Base-by-base conservation (phyloP, 2,113 vertebrate species). In the Chroicocephalus ridibundus region DNA sequence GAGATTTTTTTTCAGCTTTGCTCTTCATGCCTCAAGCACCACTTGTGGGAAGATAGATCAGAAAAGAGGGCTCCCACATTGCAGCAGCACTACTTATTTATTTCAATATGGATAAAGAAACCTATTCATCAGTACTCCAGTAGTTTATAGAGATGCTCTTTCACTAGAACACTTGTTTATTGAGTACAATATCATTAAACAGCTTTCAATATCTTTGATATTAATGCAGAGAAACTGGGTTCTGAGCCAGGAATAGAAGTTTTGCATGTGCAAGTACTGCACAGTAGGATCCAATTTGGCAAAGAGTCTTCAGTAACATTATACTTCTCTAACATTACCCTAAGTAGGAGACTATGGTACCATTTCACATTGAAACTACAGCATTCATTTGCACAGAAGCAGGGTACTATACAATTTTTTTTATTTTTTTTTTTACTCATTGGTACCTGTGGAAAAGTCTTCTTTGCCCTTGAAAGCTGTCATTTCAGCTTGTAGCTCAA, bases 381-480 rank as follows among this genome's bases (percentile, higher is more conserved):
- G 27, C n/a, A 71, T 10, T 74, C 31, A 54, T 75, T 77, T 88
- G 25, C 46, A 77, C 22, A 54, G 60, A 81, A 91, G 34, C 46
- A 74, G 10, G 31, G 6, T 54, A 72, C 10, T 29, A 40, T 3
- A 38, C 1, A 44, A 64, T 27, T 57, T 4, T 52, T 31, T 19
- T 32, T 54, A 44, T 42, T 49, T n/a, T 40, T 55, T 21, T 61
- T 80, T 86, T 54, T 32, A 69, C 52, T 68, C 32, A 47, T 5
- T 42, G 5, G 29, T 71, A 86, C 15, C 15, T 64, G 13, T 27
- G 14, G 18, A 82, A 83, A 86, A 86, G 46, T 55, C 36, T 40
- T 78, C 60, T 75, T 61, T 92, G 80, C 31, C 82, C 88, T 92
- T 96, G 76, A 96, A 92, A 92, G 29, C 18, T 68, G 80, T 81